Percentiles rank a stretch among this genome's conserved stretches.
phyloP scores from a whole-genome alignment of 1,140 invertebrate species.

The Solen grandis region DNA sequence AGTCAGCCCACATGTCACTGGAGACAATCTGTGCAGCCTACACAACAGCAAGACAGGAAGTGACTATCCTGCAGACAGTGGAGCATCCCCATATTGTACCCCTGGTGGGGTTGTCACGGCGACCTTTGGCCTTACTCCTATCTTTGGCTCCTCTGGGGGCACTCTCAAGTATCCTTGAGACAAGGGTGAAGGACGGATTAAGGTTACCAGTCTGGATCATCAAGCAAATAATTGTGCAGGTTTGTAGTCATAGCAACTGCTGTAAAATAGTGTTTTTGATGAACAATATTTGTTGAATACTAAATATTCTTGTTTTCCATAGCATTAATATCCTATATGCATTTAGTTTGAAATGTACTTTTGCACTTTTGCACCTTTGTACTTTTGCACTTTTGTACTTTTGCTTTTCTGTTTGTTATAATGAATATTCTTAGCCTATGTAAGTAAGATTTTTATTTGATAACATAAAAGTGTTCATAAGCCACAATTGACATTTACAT shows the following conservation, averaged over 20 bases:
- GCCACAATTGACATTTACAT: too few relatives aligned
- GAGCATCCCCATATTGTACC: conserved; percentile 96
- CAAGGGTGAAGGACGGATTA: conserved; percentile 91
- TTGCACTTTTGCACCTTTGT: too few relatives aligned
- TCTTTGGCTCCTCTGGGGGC: conserved; percentile 95
- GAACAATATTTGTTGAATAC: neutral
- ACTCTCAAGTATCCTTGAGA: conserved; percentile 89
- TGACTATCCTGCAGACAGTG: conserved; percentile 92
- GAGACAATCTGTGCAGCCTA: conserved; percentile 94
- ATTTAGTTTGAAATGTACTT: neutral
- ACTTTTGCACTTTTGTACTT: too few relatives aligned
- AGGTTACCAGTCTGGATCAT: conserved; percentile 90
- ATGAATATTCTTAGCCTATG: too few relatives aligned
- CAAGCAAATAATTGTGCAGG: conserved; percentile 92
- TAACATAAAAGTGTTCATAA: too few relatives aligned
- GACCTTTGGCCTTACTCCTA: conserved; percentile 94
- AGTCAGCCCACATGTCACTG: conserved; percentile 65
- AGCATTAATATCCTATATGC: neutral
- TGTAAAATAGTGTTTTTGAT: neutral
- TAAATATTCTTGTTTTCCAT: neutral
- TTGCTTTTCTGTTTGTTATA: too few relatives aligned
- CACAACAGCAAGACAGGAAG: conserved; percentile 95
- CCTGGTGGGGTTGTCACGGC: conserved; percentile 89
- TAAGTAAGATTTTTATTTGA: too few relatives aligned
- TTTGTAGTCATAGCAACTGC: too few relatives aligned